Percentiles rank a stretch among this genome's conserved stretches.
Conservation (phyloP, 2,888 invertebrate genomes). For the Vanessa cardui region DNA sequence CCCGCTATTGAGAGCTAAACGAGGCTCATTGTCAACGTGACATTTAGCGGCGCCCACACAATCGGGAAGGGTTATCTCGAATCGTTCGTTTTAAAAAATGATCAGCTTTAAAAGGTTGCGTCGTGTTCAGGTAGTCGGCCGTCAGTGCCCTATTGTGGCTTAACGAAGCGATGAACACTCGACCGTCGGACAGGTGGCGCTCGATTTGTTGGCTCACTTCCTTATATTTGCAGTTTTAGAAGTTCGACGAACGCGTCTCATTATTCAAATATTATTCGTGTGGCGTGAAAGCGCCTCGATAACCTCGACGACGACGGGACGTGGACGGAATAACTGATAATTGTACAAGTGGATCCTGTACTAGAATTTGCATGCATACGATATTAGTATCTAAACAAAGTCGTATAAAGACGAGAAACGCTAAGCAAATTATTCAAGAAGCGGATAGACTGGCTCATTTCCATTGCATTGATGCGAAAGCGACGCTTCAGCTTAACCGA, state of each 20-base stretch:
- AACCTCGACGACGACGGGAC: slow-evolving; percentile 65
- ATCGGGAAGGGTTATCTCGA: slow-evolving; percentile 58
- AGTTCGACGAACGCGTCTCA: slow-evolving; percentile 73
- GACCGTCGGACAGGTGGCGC: slow-evolving; percentile 66
- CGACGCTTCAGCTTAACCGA: slow-evolving; percentile 50
- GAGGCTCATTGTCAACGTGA: slow-evolving; percentile 66
- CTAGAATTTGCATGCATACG: slow-evolving; percentile 40
- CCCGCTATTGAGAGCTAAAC: slow-evolving; percentile 57
- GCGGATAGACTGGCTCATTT: slow-evolving; percentile 54
- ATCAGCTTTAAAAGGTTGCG: slow-evolving; percentile 41
- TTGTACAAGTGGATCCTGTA: slow-evolving; percentile 53
- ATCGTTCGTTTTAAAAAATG: slow-evolving; percentile 20
- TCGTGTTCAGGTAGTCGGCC: slow-evolving; percentile 66
- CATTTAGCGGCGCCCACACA: slow-evolving; percentile 67
- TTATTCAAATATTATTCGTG: slow-evolving; percentile 78
- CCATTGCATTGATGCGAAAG: slow-evolving; percentile 59
- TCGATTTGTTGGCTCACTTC: slow-evolving; percentile 44
- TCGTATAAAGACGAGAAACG: slow-evolving; percentile 6
- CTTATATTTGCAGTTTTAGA: slow-evolving; percentile 66
- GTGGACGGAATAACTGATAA: slow-evolving; percentile 70
- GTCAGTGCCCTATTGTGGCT: slow-evolving; percentile 64
- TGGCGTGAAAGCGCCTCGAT: slow-evolving; percentile 77
- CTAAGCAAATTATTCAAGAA: slow-evolving; percentile 32
- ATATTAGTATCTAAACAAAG: slow-evolving; percentile 47
- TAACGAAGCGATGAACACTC: slow-evolving; percentile 62